Evolutionary conservation across 2,888 invertebrate genomes (phyloP), one percentile per base, ranked within the genome.

Genomic region (Agonopterix subpropinquella): DNA sequence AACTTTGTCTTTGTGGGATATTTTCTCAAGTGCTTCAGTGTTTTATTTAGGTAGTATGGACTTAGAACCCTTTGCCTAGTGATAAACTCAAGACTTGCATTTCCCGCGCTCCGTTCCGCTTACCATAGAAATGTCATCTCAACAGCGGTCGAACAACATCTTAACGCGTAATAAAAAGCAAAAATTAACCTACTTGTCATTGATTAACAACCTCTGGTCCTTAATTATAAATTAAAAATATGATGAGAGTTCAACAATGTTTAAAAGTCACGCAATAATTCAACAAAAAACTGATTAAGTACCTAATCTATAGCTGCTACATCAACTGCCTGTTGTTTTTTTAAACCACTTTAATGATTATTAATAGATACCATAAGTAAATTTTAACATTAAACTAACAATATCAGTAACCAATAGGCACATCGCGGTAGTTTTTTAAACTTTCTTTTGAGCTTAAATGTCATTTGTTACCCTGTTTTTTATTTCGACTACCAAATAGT

Each of bases 401-500:
- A 47, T 47, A 47, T 47, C 47, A 13, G 41, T 11, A 59, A 60
- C 59, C 53, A 51, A 77, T n/a, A 83, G 76, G 79, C 77, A 80
- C 74, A 56, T 64, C 53, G 53, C 51, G 58, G 58, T 55, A 43
- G 44, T 56, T 53, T 51, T 43, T 51, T 50, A 49, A 49, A 53
- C 58, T 28, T 28, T 28, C 56, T 52, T 59, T 77, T 78, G 75
- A 80, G 79, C 77, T 69, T 69, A 67, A 28, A 73, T 78, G 80
- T 82, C 79, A 76, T 77, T 64, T 58, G 49, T 64, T 82, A 83
- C 84, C 85, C 85, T 83, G 83, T 80, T 71, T 62, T 62, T 13
- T 51, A 55, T 53, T 53, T 49, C 45, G 41, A 45, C 47, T 43
- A 47, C 47, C 13, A 41, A 44, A 44, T 1, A 43, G 41, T 11